Evolutionary conservation across 1,140 invertebrate species (phyloP).

Genomic region (Macrotrachela quadricornifera): DNA sequence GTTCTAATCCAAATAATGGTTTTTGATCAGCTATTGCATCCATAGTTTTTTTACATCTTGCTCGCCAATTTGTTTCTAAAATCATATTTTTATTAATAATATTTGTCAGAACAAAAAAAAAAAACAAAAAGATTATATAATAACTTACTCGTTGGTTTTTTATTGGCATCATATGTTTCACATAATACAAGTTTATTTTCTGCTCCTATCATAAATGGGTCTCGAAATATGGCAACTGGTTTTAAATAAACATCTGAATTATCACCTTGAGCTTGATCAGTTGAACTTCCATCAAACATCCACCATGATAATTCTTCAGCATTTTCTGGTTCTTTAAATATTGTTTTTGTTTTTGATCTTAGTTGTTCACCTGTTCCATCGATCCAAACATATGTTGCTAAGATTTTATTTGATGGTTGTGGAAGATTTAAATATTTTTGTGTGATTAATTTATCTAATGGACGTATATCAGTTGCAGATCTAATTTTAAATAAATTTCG

Average conservation of each 20-base stretch:
- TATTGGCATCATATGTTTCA: constrained; percentile 48
- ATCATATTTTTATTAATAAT: neutral
- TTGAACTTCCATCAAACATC: constrained; percentile 75
- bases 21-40: constrained; percentile 46
- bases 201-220: constrained; percentile 61
- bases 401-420: neutral
- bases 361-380: constrained; percentile 60
- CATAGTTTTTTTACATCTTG: constrained; percentile 48
- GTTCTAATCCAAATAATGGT: constrained; percentile 82
- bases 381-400: constrained; percentile 62
- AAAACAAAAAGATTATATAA: neutral
- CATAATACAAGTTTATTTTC: constrained; percentile 69
- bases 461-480: no score
- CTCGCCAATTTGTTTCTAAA: constrained; percentile 47
- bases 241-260: constrained; percentile 66
- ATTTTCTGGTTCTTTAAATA: constrained; percentile 49
- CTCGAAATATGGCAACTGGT: constrained; percentile 66
- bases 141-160: constrained; percentile 35
- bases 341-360: constrained; percentile 61
- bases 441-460: constrained; percentile 4
- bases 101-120: no score
- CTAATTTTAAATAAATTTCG: no score
- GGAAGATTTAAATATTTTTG: constrained; percentile 5
- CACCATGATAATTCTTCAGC: constrained; percentile 64
- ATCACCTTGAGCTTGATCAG: constrained; percentile 35